phyloP scores from a whole-genome alignment of 2,797 vertebrate genomes.

The Sylvia borin region DNA sequence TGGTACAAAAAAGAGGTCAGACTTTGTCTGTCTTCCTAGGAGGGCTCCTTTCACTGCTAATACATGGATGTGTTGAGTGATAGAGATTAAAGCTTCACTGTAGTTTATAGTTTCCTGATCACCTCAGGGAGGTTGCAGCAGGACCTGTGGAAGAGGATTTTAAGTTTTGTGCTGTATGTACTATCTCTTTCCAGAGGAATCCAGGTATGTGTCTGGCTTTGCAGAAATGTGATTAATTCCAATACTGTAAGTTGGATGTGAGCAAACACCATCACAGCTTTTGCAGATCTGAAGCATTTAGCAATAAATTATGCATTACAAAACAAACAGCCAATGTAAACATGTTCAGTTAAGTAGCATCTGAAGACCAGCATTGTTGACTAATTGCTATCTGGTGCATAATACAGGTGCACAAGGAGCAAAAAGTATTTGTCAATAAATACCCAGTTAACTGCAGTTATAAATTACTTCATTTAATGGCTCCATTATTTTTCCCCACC shows the following conservation, averaged over 20 bases:
- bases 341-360: not conserved
- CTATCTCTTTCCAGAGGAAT: not conserved
- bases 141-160: not conserved
- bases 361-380: not conserved
- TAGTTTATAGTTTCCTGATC: slow-evolving; percentile 33
- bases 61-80: not conserved
- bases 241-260: not conserved
- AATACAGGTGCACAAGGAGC: not conserved
- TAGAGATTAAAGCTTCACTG: not conserved
- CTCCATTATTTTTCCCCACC: not conserved
- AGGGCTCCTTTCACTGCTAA: not conserved
- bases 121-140: slow-evolving; percentile 25
- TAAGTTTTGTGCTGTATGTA: not conserved
- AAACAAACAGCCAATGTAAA: not conserved
- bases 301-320: not conserved
- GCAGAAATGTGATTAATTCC: not conserved
- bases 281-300: not conserved
- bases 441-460: not conserved
- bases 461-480: not conserved
- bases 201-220: not conserved
- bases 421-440: not conserved
- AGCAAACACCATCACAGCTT: not conserved
- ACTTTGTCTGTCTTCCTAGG: not conserved
- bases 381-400: not conserved
- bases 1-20: not conserved